Conservation (phyloP, 2,888 invertebrate species). For the Pegoplata infirma region DNA sequence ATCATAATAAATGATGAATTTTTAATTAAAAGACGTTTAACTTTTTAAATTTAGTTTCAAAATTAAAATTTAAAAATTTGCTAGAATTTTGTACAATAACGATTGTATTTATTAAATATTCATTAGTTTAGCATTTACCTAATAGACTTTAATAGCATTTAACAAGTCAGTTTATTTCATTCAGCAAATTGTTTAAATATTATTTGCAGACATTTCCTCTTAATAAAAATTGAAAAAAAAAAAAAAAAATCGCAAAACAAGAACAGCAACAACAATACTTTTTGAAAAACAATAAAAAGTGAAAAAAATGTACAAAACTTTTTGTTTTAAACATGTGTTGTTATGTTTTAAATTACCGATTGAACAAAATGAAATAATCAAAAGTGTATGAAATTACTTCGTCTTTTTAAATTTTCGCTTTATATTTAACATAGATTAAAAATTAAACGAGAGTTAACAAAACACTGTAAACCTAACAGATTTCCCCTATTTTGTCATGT, state of each 20-base stretch:
- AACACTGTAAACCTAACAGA: not conserved
- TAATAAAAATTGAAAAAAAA: not conserved
- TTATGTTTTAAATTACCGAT: not conserved
- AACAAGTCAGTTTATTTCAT: constrained; percentile 8
- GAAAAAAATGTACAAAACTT: too few species aligned
- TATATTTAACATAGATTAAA: not conserved
- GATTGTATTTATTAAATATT: too few species aligned
- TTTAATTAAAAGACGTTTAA: too few species aligned
- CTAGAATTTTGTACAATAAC: too few species aligned
- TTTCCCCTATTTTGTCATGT: not conserved
- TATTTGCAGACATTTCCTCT: not conserved
- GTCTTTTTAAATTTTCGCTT: not conserved
- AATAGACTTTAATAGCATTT: not conserved
- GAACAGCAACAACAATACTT: not conserved
- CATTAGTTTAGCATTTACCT: not conserved
- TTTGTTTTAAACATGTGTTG: not conserved
- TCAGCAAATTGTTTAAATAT: not conserved
- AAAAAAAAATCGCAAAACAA: too few species aligned
- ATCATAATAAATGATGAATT: too few species aligned
- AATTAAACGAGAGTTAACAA: not conserved
- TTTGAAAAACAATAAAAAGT: not conserved
- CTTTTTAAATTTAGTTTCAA: too few species aligned
- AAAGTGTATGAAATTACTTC: not conserved
- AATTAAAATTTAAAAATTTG: too few species aligned
- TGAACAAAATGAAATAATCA: not conserved